Conservation (phyloP, 2,888 invertebrate genomes). For the Crepidodera aurea region DNA sequence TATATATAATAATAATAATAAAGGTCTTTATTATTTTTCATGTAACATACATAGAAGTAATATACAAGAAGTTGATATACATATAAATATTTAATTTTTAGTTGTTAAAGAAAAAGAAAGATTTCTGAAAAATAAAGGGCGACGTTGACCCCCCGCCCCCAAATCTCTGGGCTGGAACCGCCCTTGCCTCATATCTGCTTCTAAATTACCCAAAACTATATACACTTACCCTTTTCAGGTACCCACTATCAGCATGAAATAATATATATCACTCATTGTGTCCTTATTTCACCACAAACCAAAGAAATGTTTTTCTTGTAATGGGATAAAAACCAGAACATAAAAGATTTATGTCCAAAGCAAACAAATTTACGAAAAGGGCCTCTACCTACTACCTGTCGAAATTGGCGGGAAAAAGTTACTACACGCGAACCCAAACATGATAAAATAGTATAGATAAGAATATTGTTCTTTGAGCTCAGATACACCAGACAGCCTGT, state of each 20-base stretch:
- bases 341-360: not conserved
- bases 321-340: constrained; percentile 1
- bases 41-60: no score
- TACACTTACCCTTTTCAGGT: not conserved
- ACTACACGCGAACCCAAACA: constrained; percentile 8
- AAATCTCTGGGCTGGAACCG: no score
- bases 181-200: not conserved
- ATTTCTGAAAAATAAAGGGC: no score
- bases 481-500: constrained; percentile 12
- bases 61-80: no score
- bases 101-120: no score
- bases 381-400: constrained; percentile 1
- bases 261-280: not conserved
- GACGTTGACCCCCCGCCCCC: no score
- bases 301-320: constrained; percentile 4
- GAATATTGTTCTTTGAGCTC: constrained; percentile 6
- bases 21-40: no score
- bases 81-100: no score
- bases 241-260: not conserved
- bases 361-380: constrained; percentile 7
- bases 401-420: constrained; percentile 6
- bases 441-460: constrained; percentile 11
- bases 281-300: not conserved
- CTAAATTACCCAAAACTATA: not conserved
- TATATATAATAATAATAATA: no score